phyloP scores from a whole-genome alignment of 2,113 vertebrate species.

The Halcyon malimbica region DNA sequence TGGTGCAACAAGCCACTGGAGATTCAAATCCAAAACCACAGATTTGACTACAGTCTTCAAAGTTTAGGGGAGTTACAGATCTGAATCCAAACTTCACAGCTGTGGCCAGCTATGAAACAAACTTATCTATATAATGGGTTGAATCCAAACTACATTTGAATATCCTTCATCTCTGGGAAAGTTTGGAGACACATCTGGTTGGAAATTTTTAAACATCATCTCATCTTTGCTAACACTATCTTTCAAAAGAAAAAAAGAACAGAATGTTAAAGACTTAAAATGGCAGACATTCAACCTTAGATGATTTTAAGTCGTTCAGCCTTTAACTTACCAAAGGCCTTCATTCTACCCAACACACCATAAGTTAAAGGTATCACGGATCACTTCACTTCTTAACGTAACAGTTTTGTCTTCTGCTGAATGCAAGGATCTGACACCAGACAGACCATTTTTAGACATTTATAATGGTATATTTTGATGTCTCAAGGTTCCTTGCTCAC shows the following conservation, averaged over 20 bases:
- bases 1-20: not conserved
- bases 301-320: not conserved
- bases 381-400: not conserved
- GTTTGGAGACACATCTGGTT: not conserved
- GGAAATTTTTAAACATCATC: not conserved
- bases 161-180: not conserved
- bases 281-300: not conserved
- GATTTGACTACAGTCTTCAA: constrained; percentile 32
- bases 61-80: constrained; percentile 36
- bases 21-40: constrained; percentile 42
- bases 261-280: not conserved
- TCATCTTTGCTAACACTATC: not conserved
- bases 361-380: not conserved
- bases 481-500: not conserved
- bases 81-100: constrained; percentile 60
- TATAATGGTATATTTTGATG: not conserved
- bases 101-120: constrained; percentile 24
- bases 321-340: not conserved
- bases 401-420: not conserved
- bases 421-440: not conserved
- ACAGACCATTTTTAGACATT: not conserved
- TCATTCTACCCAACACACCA: not conserved
- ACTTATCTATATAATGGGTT: not conserved
- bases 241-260: not conserved
- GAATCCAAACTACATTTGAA: constrained; percentile 6